Percentiles rank a stretch among this genome's conserved stretches.
Evolutionary conservation across 2,888 invertebrate species (phyloP).

Genomic region (Furcula furcula): DNA sequence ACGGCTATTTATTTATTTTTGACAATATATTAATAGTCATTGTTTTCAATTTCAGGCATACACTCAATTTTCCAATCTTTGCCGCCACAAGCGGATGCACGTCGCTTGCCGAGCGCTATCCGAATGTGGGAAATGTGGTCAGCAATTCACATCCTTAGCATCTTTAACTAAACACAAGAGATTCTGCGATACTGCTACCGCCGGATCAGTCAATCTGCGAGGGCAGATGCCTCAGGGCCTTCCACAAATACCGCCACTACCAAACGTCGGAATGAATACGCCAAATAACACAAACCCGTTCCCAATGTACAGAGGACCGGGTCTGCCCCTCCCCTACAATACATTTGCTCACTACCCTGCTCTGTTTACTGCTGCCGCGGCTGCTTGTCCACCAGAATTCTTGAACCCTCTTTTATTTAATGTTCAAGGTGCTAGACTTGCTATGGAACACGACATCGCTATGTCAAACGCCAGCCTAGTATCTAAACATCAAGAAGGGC

Average conservation of each 20-base stretch:
- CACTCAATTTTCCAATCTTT: conserved; percentile 99
- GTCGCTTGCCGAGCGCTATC: conserved; percentile 96
- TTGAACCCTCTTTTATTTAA: conserved; percentile 85
- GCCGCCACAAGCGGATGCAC: conserved; percentile 99
- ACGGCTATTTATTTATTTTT: no score
- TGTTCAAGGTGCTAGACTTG: conserved; percentile 74
- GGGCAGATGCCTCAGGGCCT: conserved; percentile 67
- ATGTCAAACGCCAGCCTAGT: conserved; percentile 78
- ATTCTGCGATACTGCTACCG: conserved; percentile 93
- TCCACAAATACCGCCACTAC: conserved; percentile 61
- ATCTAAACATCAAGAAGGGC: conserved; percentile 72
- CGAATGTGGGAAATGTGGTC: conserved; percentile 96
- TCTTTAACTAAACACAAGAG: conserved; percentile 97
- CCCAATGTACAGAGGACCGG: conserved; percentile 86
- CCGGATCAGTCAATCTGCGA: conserved; percentile 69
- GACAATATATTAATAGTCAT: not conserved
- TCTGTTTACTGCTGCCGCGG: conserved; percentile 72
- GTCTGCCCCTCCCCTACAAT: conserved; percentile 84
- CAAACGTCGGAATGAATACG: conserved; percentile 70
- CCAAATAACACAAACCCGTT: conserved; percentile 83
- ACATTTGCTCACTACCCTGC: conserved; percentile 84
- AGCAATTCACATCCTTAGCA: conserved; percentile 95
- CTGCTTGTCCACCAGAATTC: conserved; percentile 82
- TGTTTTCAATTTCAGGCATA: conserved; percentile 86
- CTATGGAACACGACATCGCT: conserved; percentile 76